Percentiles rank a stretch among this genome's conserved stretches.
phyloP scores from a whole-genome alignment of 2,797 vertebrate species.

The Setipinna tenuifilis region DNA sequence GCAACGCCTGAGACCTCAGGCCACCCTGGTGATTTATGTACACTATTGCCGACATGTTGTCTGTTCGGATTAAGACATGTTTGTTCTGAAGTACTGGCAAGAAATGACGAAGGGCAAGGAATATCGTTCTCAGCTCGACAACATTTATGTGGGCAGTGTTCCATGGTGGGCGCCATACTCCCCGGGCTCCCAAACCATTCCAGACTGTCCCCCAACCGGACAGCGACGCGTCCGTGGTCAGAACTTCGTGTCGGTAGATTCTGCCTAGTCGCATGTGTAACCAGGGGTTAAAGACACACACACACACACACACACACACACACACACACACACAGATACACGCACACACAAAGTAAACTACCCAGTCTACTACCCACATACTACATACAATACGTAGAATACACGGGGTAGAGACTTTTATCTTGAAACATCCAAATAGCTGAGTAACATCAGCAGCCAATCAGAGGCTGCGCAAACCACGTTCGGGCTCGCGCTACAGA shows the following conservation, averaged over 20 bases:
- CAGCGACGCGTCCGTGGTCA: no score
- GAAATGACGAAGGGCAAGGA: background rate
- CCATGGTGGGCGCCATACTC: background rate
- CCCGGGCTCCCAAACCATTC: background rate
- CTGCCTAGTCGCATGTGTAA: background rate
- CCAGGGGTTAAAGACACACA: no score
- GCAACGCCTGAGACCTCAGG: background rate
- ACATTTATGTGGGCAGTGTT: background rate
- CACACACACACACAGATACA: no score
- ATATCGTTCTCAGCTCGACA: background rate
- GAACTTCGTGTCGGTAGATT: background rate
- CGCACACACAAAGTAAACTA: no score
- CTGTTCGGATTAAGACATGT: background rate
- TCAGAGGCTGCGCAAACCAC: no score
- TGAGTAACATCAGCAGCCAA: no score
- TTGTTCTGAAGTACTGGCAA: background rate
- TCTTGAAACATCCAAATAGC: no score
- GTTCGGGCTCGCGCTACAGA: no score
- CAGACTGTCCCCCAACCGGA: background rate
- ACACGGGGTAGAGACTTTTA: no score
- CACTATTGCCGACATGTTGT: background rate
- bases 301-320: no score
- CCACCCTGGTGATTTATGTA: background rate
- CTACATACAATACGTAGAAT: no score
- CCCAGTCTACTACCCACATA: no score